phyloP scores from a whole-genome alignment of 2,888 invertebrate species.

The Cenopis cana region DNA sequence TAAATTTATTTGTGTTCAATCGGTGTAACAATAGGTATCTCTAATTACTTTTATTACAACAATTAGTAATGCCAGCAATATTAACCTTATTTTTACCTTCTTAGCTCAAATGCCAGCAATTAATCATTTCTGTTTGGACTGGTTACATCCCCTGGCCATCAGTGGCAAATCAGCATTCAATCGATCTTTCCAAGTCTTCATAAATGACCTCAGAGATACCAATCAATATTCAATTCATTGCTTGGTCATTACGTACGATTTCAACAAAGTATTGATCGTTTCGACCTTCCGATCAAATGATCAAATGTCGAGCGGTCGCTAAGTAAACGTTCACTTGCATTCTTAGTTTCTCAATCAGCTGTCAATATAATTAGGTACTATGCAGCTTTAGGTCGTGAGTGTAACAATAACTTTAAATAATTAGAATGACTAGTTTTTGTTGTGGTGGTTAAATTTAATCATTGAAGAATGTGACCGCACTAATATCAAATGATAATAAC shows the following conservation, averaged over 20 bases:
- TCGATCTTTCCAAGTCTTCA: background rate
- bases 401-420: background rate
- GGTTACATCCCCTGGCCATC: background rate
- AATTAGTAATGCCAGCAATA: no score
- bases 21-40: no score
- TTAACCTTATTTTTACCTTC: background rate
- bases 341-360: slow-evolving; percentile 26
- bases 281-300: slow-evolving; percentile 38
- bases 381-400: background rate
- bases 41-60: no score
- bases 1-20: no score
- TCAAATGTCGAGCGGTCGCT: slow-evolving; percentile 31
- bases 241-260: slow-evolving; percentile 33
- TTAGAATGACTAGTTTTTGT: no score
- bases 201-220: slow-evolving; percentile 4
- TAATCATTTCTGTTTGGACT: background rate
- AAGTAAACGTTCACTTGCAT: slow-evolving; percentile 41
- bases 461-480: no score
- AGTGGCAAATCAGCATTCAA: background rate
- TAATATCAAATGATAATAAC: no score
- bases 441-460: no score
- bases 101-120: background rate
- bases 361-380: slow-evolving; percentile 16
- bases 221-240: slow-evolving; percentile 23
- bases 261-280: slow-evolving; percentile 40